Base-by-base conservation (phyloP, 1,140 invertebrate species). In the Polypedilum pembai region DNA sequence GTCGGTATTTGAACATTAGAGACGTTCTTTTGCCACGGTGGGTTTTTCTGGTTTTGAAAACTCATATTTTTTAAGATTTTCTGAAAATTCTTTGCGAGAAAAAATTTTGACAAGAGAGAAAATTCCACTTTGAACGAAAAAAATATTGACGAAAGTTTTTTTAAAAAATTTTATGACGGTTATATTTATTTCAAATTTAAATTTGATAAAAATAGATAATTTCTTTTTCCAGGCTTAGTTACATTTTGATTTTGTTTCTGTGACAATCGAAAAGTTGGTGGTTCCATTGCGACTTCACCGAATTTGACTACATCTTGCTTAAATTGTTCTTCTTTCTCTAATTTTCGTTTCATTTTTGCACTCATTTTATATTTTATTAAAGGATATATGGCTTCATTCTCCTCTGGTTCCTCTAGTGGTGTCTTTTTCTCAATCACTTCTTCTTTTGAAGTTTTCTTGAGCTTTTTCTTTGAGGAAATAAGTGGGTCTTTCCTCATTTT, bases 21-120 rank as follows among this genome's bases (percentile, higher is more conserved):
- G n/a, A 69, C 65, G 18, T 69, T 69, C 18, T 69, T 69, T 21
- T 69, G 65, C 65, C 65, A 69, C 8, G 65, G 65, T 18, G 65
- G 65, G 17, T 69, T 69, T 18, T 69, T 69, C 18, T 69, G 65
- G 18, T 69, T 69, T 69, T 69, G 65, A 5, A 18, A 69, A 18
- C 65, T 69, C 65, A 69, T 69, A n/a, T 56, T 56, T 12, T 4
- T 12, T 15, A n/a, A 56, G n/a, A 56, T 56, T 4, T 15, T 33
- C 24, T 56, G 12, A n/a, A 56, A 12, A 1, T 56, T 56, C 45
- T n/a, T 56, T 56, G 12, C 12, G 15, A 56, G 4, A n/a, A 56
- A 56, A 56, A 56, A 56, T 12, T 33, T 33, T 33, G 2, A 33
- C 24, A 33, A 5, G 24, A 33, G 24, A 33, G 5, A 33, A 33